Evolutionary conservation across 2,113 vertebrate species (phyloP).

Genomic region (Cyrtonyx montezumae): DNA sequence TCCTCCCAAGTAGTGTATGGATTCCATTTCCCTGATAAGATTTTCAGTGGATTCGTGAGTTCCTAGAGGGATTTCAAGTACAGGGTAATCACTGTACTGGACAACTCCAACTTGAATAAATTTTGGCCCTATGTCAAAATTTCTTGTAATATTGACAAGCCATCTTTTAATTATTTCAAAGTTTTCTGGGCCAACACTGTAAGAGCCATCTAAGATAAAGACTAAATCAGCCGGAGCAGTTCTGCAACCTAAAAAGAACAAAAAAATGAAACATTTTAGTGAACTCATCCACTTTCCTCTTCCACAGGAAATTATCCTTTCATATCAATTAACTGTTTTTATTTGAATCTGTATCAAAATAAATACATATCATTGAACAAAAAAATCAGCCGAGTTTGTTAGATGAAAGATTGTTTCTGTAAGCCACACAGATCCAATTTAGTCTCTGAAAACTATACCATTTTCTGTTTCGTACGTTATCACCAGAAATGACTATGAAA

Average conservation of each 20-base stretch:
- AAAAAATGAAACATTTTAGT: slow-evolving; percentile 3
- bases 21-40: slow-evolving; percentile 86
- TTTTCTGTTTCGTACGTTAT: neutral
- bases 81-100: slow-evolving; percentile 93
- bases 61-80: slow-evolving; percentile 92
- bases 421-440: neutral
- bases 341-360: neutral
- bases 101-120: slow-evolving; percentile 96
- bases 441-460: neutral
- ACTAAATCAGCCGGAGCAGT: slow-evolving; percentile 94
- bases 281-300: neutral
- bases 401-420: neutral
- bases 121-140: slow-evolving; percentile 94
- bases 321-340: neutral
- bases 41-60: slow-evolving; percentile 81
- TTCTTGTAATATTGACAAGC: slow-evolving; percentile 94
- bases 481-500: neutral
- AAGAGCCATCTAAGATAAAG: slow-evolving; percentile 96
- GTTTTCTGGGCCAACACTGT: slow-evolving; percentile 94
- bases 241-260: slow-evolving; percentile 85
- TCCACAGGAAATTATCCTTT: neutral
- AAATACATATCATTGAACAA: neutral
- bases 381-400: neutral
- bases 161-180: slow-evolving; percentile 97
- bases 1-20: slow-evolving; percentile 92